A percentile compares a stretch with the other conserved stretches of the same genome.
Conservation (phyloP, 2,888 invertebrate genomes). For the Colletes collaris region DNA sequence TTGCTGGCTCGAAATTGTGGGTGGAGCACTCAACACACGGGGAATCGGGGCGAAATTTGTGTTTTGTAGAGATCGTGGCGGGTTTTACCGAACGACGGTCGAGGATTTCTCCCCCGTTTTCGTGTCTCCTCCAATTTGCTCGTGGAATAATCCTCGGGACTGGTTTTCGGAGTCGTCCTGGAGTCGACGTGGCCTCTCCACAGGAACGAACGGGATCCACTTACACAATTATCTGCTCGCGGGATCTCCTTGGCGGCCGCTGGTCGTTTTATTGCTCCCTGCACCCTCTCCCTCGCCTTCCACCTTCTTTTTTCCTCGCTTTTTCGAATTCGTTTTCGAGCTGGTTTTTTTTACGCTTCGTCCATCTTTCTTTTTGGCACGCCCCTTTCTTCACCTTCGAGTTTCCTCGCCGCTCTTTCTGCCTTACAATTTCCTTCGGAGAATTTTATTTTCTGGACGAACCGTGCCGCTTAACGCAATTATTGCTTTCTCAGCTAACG, state of each 20-base stretch:
- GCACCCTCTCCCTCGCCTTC: conserved; percentile 48
- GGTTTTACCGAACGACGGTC: conserved; percentile 22
- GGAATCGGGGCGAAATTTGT: conserved; percentile 17
- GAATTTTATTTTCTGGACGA: too few relatives aligned
- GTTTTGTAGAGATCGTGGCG: conserved; percentile 26
- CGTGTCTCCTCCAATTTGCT: conserved; percentile 31
- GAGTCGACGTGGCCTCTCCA: conserved; percentile 33
- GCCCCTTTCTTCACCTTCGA: conserved; percentile 20
- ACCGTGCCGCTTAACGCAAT: not conserved
- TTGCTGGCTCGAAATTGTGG: too few relatives aligned
- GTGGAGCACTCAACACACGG: too few relatives aligned
- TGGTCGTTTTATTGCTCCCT: conserved; percentile 76
- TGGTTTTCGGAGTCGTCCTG: conserved; percentile 44
- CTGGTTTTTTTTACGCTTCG: conserved; percentile 40
- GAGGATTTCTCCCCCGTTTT: conserved; percentile 19
- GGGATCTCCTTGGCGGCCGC: conserved; percentile 74
- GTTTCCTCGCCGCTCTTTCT: conserved; percentile 20
- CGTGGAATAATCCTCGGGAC: conserved; percentile 37
- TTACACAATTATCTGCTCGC: conserved; percentile 78
- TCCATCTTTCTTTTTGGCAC: conserved; percentile 52
- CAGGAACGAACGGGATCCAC: conserved; percentile 71
- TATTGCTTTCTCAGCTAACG: conserved; percentile 13
- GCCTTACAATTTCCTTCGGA: not conserved
- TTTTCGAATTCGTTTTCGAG: conserved; percentile 44
- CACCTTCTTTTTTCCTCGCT: too few relatives aligned